Evolutionary conservation across 2,888 invertebrate species (phyloP).

Genomic region (Drepana falcataria): DNA sequence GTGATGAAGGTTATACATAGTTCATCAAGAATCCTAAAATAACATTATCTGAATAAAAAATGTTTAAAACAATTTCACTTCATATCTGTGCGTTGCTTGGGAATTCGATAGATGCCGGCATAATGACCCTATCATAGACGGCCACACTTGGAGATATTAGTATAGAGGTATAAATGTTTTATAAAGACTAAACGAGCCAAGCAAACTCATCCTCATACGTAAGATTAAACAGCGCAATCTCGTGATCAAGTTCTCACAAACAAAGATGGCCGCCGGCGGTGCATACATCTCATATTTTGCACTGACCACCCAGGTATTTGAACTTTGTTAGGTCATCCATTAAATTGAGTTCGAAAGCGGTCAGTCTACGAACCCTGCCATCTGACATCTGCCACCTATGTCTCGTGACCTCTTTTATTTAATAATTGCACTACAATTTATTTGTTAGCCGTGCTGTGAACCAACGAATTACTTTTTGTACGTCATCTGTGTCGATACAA

Average conservation of each 20-base stretch:
- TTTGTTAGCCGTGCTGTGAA: not conserved
- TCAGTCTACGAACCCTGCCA: slow-evolving; percentile 39
- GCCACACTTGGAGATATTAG: no score
- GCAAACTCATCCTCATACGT: slow-evolving; percentile 8
- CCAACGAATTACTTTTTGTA: not conserved
- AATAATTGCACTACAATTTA: slow-evolving; percentile 7
- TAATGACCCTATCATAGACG: no score
- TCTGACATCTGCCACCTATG: slow-evolving; percentile 21
- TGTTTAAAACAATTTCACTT: no score
- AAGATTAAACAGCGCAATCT: slow-evolving; percentile 15
- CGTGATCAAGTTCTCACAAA: slow-evolving; percentile 20
- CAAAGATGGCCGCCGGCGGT: slow-evolving; percentile 23
- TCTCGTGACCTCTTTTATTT: slow-evolving; percentile 22
- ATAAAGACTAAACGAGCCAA: slow-evolving; percentile 4
- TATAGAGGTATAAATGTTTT: no score
- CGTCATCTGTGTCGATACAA: not conserved
- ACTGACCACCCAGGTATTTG: slow-evolving; percentile 32
- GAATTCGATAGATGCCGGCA: no score
- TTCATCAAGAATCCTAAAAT: no score
- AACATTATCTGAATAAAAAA: no score
- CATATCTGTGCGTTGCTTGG: no score
- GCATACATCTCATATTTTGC: slow-evolving; percentile 24
- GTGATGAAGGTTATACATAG: no score
- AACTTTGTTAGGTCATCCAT: slow-evolving; percentile 53
- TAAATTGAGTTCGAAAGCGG: slow-evolving; percentile 64